Evolutionary conservation across 2,888 invertebrate species (phyloP).

Genomic region (Hypselothyrea guttata): DNA sequence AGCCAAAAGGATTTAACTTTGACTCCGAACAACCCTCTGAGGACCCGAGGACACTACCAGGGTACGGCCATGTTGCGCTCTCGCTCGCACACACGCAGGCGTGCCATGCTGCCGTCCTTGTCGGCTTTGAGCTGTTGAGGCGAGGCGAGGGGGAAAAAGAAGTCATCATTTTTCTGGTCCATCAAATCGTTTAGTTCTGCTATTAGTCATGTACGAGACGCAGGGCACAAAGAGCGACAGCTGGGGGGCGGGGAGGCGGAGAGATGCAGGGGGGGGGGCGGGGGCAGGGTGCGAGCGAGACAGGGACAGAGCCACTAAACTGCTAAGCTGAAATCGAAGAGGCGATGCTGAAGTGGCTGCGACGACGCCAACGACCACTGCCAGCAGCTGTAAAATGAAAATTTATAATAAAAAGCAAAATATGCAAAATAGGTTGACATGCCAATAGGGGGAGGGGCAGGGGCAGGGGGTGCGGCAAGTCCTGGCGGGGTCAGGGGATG

Average conservation of each 20-base stretch:
- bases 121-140: no score
- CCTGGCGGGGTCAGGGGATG: neutral
- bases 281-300: constrained; percentile 3
- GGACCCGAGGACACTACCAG: constrained; percentile 8
- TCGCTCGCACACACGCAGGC: no score
- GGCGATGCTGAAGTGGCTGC: constrained; percentile 64
- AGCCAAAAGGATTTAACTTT: constrained; percentile 52
- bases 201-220: constrained; percentile 76
- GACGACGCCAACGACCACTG: constrained; percentile 19
- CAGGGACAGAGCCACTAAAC: constrained; percentile 46
- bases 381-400: constrained; percentile 64
- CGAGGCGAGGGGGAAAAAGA: constrained; percentile 56
- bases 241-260: no score
- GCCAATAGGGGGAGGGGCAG: constrained; percentile 7
- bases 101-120: no score
- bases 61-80: neutral
- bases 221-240: constrained; percentile 17
- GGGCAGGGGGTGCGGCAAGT: constrained; percentile 3
- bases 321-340: constrained; percentile 62
- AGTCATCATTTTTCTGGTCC: constrained; percentile 81
- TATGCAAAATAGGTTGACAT: constrained; percentile 69
- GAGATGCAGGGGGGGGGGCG: neutral
- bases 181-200: constrained; percentile 82
- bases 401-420: constrained; percentile 77
- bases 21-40: constrained; percentile 51